A percentile compares a stretch with the other conserved stretches of the same genome.
Evolutionary conservation across 2,797 vertebrate genomes (phyloP).

Genomic region (Acanthis flammea): DNA sequence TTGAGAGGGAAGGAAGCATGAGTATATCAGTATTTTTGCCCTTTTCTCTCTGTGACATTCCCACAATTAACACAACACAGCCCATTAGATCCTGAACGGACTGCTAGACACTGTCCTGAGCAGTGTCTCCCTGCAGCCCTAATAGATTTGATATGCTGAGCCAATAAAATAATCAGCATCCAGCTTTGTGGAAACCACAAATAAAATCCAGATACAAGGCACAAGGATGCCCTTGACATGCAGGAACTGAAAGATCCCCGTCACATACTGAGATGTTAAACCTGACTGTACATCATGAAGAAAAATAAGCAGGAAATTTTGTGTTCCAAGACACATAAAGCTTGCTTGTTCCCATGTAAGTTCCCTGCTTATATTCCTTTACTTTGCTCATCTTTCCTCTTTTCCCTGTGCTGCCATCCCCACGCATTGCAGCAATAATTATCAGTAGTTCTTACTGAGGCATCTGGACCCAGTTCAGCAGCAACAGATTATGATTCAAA

Average conservation of each 20-base stretch:
- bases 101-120: neutral
- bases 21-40: neutral
- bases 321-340: neutral
- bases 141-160: neutral
- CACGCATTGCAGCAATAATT: neutral
- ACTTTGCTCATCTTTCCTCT: neutral
- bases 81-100: neutral
- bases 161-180: neutral
- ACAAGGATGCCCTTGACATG: neutral
- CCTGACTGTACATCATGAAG: neutral
- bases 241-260: neutral
- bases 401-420: neutral
- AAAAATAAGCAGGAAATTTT: neutral
- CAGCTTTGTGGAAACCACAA: neutral
- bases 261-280: neutral
- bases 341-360: neutral
- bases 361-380: neutral
- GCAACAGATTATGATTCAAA: neutral
- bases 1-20: neutral
- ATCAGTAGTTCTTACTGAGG: neutral
- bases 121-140: neutral
- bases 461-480: neutral
- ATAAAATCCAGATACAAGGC: neutral
- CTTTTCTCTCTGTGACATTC: neutral
- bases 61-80: neutral